Evolutionary conservation across 2,888 invertebrate species (phyloP), one percentile per base, ranked within the genome.

Genomic region (Campopleginae sp.): DNA sequence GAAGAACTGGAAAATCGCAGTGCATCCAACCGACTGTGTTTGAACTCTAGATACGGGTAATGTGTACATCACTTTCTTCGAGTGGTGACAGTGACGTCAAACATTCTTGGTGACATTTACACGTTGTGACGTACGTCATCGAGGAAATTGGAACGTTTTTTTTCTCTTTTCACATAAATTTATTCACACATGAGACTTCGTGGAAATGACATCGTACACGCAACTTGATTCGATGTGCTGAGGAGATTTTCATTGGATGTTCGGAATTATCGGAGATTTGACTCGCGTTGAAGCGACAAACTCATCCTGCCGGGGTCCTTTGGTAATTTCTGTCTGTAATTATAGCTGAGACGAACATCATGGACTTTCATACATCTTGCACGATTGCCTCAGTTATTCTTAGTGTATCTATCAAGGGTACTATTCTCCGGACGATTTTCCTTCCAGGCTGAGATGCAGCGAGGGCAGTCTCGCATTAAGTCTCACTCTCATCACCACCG

Each of bases 371-470:
- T 66, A 78, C 38, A 54, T 54, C 27, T 42, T 27, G 17, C 23
- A 46, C 33, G 79, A 58, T 76, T 68, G 54, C 48, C 68, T 63
- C 48, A 77, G 42, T 44, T 54, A 74, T 81, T 75, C 46, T 63
- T 6, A 68, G 77, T 48, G 63, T 63, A 31, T 82, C 65, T 58
- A 23, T 14, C 46, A 74, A 48, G 48, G 68, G 63, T 54, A 48
- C 33, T 46, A 65, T 70, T 78, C 74, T 74, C 54, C 46, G 81
- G 63, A 75, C 46, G n/a, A 54, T 74, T 68, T 79, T 78, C 68
- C 51, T 66, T 63, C 38, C 42, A 58, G 51, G 33, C n/a, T 66
- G 46, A 12, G 17, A 23, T 14, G 68, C 70, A 44, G 31, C 31
- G 44, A 51, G 31, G 68, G 54, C n/a, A 77, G 12, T 42, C 61